These are phyloP conservation scores for Lasioglossum calceatum DNA, from an alignment of 2,888 invertebrate species.

Conservation along the genomic window DNA sequence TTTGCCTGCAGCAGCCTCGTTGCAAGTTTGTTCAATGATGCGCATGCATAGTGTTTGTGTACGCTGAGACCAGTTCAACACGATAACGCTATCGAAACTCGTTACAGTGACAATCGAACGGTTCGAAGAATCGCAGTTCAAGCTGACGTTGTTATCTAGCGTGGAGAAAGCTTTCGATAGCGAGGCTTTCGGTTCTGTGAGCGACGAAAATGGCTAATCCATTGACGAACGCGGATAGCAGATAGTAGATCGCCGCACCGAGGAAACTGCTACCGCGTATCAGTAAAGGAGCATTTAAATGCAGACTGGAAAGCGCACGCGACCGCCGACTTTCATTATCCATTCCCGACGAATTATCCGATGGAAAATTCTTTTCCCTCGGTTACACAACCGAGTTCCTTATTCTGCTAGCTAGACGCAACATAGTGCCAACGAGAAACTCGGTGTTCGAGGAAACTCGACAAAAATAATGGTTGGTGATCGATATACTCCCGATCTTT, in stretches of 20 bases:
- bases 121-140: constrained; percentile 39
- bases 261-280: constrained; percentile 42
- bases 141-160: constrained; percentile 49
- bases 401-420: neutral
- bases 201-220: constrained; percentile 31
- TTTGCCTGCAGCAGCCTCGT: neutral
- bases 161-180: constrained; percentile 56
- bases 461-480: too few relatives aligned
- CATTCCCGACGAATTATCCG: constrained; percentile 15
- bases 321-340: constrained; percentile 29
- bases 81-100: constrained; percentile 49
- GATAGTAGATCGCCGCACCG: constrained; percentile 1
- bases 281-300: constrained; percentile 38
- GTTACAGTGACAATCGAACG: constrained; percentile 41
- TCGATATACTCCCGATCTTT: too few relatives aligned
- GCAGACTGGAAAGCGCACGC: constrained; percentile 34
- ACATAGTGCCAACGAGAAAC: neutral
- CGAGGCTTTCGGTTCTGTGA: constrained; percentile 28
- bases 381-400: constrained; percentile 43
- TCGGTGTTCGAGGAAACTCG: neutral
- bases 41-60: neutral
- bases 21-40: constrained; percentile 25
- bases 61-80: constrained; percentile 24
- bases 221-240: constrained; percentile 51
- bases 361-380: constrained; percentile 34